phyloP scores from a whole-genome alignment of 2,888 invertebrate genomes.

The Tigriopus californicus region DNA sequence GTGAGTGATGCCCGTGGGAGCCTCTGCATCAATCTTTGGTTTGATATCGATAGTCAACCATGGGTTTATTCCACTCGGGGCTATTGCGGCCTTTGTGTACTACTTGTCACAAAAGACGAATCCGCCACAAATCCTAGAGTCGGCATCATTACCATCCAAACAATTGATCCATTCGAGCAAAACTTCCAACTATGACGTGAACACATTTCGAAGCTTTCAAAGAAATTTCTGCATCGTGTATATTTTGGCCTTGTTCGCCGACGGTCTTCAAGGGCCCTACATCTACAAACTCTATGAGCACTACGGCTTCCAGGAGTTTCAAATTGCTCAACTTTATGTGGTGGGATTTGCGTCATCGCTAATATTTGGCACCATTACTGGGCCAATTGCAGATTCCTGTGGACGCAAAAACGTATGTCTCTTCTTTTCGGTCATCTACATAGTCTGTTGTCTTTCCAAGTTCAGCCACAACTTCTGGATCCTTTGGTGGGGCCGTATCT shows the following conservation, averaged over 20 bases:
- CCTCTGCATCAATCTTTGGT: too few relatives aligned
- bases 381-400: conserved; percentile 36
- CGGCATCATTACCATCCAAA: too few relatives aligned
- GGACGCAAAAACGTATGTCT: conserved; percentile 36
- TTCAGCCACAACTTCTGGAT: conserved; percentile 30
- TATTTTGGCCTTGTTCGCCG: conserved; percentile 36
- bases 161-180: too few relatives aligned
- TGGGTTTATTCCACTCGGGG: too few relatives aligned
- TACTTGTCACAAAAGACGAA: too few relatives aligned
- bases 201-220: conserved; percentile 27
- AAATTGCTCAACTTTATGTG: conserved; percentile 38
- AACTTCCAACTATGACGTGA: too few relatives aligned
- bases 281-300: conserved; percentile 37
- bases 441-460: conserved; percentile 33
- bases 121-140: too few relatives aligned
- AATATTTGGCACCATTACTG: conserved; percentile 35
- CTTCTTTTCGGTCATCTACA: conserved; percentile 31
- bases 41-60: too few relatives aligned
- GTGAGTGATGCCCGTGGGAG: too few relatives aligned
- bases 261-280: conserved; percentile 42
- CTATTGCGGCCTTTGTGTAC: too few relatives aligned
- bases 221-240: conserved; percentile 34
- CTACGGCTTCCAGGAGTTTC: conserved; percentile 36
- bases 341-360: conserved; percentile 39
- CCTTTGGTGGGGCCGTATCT: conserved; percentile 33